These are phyloP conservation scores for Synanthedon andrenaeformis DNA, from an alignment of 2,888 invertebrate species.

Conservation along the genomic window DNA sequence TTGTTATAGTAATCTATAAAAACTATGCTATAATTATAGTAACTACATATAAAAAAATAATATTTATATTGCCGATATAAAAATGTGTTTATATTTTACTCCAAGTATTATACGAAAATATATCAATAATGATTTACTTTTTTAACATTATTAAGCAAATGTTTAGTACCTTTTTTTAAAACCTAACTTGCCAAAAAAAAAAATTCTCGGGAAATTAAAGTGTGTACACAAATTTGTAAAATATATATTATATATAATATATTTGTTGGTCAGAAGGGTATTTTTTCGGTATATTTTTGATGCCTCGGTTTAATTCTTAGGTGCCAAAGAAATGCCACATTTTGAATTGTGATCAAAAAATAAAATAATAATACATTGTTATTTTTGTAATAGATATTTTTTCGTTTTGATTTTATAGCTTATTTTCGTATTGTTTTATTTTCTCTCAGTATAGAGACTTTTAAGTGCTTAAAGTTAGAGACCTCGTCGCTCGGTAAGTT, in stretches of 20 bases:
- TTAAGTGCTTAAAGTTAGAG: slow-evolving; percentile 34
- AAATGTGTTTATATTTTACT: too few relatives aligned
- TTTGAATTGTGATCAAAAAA: slow-evolving; percentile 36
- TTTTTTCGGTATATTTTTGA: neutral
- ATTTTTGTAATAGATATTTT: slow-evolving; percentile 45
- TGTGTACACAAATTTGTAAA: too few relatives aligned
- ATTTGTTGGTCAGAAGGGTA: slow-evolving; percentile 6
- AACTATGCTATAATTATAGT: too few relatives aligned
- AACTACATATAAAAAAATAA: too few relatives aligned
- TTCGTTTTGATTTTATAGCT: slow-evolving; percentile 30
- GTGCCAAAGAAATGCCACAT: neutral
- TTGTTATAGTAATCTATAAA: too few relatives aligned
- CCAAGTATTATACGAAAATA: too few relatives aligned
- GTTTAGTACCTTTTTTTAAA: too few relatives aligned
- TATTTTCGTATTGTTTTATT: slow-evolving; percentile 41
- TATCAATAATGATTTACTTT: too few relatives aligned
- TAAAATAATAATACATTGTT: slow-evolving; percentile 27
- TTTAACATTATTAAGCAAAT: too few relatives aligned
- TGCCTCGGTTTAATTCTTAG: neutral
- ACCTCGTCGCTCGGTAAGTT: slow-evolving; percentile 9
- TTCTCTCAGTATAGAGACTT: slow-evolving; percentile 27
- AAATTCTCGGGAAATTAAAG: too few relatives aligned
- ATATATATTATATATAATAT: neutral
- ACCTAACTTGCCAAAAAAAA: too few relatives aligned
- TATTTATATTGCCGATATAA: too few relatives aligned